Percentiles rank a stretch among this genome's conserved stretches.
phyloP scores from a whole-genome alignment of 2,113 vertebrate species.

The Hepsetus odoe region DNA sequence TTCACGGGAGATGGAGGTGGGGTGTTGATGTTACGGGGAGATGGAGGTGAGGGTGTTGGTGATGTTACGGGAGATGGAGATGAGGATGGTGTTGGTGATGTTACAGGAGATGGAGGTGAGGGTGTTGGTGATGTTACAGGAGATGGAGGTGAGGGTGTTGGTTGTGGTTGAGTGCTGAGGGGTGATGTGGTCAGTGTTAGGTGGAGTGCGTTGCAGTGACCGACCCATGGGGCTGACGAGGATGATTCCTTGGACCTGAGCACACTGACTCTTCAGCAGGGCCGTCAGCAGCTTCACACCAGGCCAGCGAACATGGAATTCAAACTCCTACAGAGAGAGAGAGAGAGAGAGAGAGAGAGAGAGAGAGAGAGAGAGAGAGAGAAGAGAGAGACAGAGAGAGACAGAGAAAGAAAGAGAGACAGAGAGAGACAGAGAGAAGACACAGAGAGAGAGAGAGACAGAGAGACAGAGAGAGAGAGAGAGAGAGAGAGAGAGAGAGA shows the following conservation, averaged over 20 bases:
- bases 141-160: neutral
- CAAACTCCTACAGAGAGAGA: conserved; percentile 84
- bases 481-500: no score
- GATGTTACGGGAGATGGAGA: neutral
- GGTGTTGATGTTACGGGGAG: no score
- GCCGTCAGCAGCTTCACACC: conserved; percentile 92
- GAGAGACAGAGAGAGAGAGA: no score
- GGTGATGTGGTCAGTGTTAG: neutral
- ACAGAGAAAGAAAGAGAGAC: no score
- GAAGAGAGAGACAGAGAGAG: neutral
- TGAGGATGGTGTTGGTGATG: neutral
- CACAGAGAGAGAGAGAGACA: no score
- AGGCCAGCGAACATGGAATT: conserved; percentile 98
- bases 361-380: neutral
- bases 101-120: neutral
- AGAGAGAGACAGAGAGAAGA: no score
- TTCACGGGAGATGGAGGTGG: no score
- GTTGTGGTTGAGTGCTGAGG: neutral
- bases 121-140: neutral
- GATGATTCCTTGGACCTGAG: conserved; percentile 92
- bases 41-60: neutral
- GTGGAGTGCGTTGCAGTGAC: conserved; percentile 35
- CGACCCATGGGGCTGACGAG: conserved; percentile 97
- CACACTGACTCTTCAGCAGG: conserved; percentile 88
- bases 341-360: neutral